Evolutionary conservation across 2,888 invertebrate genomes (phyloP).

Genomic region (Thelaira solivaga): DNA sequence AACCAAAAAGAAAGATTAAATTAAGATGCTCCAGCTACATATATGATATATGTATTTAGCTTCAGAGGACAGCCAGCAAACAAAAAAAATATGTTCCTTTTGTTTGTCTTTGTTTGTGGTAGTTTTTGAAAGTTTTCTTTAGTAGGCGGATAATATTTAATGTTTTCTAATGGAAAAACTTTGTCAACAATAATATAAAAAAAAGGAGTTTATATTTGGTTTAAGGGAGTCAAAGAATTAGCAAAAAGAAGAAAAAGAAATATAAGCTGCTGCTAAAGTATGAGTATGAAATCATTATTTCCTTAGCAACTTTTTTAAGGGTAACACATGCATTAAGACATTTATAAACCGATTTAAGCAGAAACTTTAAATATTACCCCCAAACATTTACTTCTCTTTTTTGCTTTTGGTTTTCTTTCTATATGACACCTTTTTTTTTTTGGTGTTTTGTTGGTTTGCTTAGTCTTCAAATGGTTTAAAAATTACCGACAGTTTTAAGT

Average conservation of each 20-base stretch:
- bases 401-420: background rate
- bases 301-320: background rate
- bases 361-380: conserved; percentile 47
- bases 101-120: conserved; percentile 13
- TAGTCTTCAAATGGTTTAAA: conserved; percentile 25
- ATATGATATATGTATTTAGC: conserved; percentile 7
- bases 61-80: background rate
- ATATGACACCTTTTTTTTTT: background rate
- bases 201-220: conserved; percentile 36
- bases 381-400: conserved; percentile 4
- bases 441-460: background rate
- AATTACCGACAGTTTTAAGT: conserved; percentile 42
- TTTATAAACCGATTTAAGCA: conserved; percentile 60
- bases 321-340: conserved; percentile 53
- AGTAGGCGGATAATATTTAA: conserved; percentile 64
- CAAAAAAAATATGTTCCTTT: background rate
- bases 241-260: background rate
- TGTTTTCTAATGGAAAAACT: conserved; percentile 66
- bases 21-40: background rate
- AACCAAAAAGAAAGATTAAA: conserved; percentile 6
- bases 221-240: conserved; percentile 5
- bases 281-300: conserved; percentile 26
- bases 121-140: conserved; percentile 18
- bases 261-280: background rate
- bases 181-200: conserved; percentile 60